Evolutionary conservation across 1,140 invertebrate genomes (phyloP), one percentile per base, ranked within the genome.

Genomic region (Paramacrobiotus metropolitanus): DNA sequence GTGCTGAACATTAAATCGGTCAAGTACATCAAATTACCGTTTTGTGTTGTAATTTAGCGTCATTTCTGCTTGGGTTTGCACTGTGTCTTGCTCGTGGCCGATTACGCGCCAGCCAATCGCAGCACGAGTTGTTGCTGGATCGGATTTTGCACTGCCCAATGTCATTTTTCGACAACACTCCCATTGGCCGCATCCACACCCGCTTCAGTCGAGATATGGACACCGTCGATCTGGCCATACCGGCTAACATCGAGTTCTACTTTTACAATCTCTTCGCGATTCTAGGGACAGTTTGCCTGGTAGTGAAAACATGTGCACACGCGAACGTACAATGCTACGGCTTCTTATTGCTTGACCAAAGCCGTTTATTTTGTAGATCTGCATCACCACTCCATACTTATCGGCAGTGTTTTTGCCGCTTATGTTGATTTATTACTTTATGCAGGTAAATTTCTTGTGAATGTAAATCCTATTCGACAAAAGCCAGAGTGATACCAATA

Each of bases 201-300:
- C 75, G 85, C 62, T 88, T 87, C 73, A 84, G 84, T 0, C 86
- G 86, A 72, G 87, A 92, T 69, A 80, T 88, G 72, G 86, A 85
- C 15, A 79, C 82, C 28, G 80, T 90, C 29, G 89, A 92, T 71
- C 86, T 55, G 18, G 9, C n/a, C 48, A 55, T 55, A 4, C 48
- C 48, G 48, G 48, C 9, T 24, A 55, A 15, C 48, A 55, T 55
- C 24, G 48, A 55, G 48, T 28, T 55, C 48, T 55, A 24, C 9
- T 4, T 55, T 4, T 55, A 18, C 48, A 18, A 24, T 55, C 9
- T 18, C 48, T 55, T 55, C 48, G 4, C 15, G 9, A 24, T 40
- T n/a, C n/a, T 40, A 9, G 9, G 9, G n/a, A n/a, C n/a, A n/a
- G n/a, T n/a, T n/a, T n/a, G n/a, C n/a, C n/a, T n/a, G n/a, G n/a